Percentiles rank a stretch among this genome's conserved stretches.
phyloP scores from a whole-genome alignment of 1,140 invertebrate genomes.

The Zaprionus taronus region DNA sequence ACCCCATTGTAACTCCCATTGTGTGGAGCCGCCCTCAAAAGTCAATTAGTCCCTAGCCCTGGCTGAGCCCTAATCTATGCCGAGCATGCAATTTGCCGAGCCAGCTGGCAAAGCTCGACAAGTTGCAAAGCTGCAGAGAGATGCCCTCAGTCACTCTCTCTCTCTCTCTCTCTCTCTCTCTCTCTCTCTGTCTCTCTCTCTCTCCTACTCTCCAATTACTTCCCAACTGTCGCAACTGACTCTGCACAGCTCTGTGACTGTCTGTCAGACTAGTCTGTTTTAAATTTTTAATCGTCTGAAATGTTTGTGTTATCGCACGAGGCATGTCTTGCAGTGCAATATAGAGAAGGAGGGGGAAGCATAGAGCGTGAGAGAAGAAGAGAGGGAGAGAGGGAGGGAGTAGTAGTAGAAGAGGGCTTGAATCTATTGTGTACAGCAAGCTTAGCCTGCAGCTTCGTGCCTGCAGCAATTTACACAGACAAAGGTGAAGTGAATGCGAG shows the following conservation, averaged over 20 bases:
- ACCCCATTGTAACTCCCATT: not conserved
- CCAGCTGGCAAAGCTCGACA: conserved; percentile 35
- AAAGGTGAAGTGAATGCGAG: not conserved
- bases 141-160: not conserved
- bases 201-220: not conserved
- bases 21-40: conserved; percentile 33
- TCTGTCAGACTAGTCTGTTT: conserved; percentile 55
- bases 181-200: not conserved
- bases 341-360: not conserved
- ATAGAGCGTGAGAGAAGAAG: not conserved
- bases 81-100: conserved; percentile 46
- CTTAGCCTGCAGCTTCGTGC: conserved; percentile 40
- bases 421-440: conserved; percentile 38
- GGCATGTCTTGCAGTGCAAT: conserved; percentile 13
- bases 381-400: not conserved
- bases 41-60: conserved; percentile 45
- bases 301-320: conserved; percentile 54
- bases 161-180: not conserved
- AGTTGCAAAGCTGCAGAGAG: conserved; percentile 26
- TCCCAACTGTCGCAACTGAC: not conserved
- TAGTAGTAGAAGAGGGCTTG: not conserved
- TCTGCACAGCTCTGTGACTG: not conserved
- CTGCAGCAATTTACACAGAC: conserved; percentile 26
- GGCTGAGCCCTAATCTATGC: conserved; percentile 28
- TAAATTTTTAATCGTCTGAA: conserved; percentile 61